Evolutionary conservation across 2,888 invertebrate species (phyloP), one percentile per base, ranked within the genome.

Genomic region (Synanthedon myopaeformis): DNA sequence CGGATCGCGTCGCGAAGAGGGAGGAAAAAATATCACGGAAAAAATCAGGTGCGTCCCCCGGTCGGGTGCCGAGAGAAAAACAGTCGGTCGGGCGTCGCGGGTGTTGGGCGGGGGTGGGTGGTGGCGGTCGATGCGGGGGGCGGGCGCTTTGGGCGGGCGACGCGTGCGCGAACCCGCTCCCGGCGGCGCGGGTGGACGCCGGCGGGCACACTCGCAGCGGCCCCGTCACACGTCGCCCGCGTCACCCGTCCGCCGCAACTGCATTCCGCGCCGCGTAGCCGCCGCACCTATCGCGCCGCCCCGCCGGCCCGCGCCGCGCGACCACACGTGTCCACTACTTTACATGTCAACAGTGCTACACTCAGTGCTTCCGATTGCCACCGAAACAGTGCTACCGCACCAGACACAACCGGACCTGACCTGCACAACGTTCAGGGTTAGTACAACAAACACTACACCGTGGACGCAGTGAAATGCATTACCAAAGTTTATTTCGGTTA

Each of bases 11-110:
- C 84, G 86, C 83, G 83, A 82, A 82, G 82, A 79, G 80, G 82
- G 83, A 82, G 86, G 84, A 84, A 85, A 85, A 87, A 87, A 85
- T 86, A 86, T 86, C 86, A 85, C 85, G 85, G 86, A 85, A 87
- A 87, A 86, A 87, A 87, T 86, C 86, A 86, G 86, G 86, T 87
- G 86, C 85, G 83, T 83, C 85, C 83, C 84, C 84, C 82, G 82
- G 78, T 80, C 82, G 84, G 79, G 79, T 76, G 76, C 75, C 72
- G 78, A 82, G 83, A 84, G 82, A 82, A 84, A 86, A 82, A 83
- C 83, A 84, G 75, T 79, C 64, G 67, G 67, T 65, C 65, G 68
- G 64, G 55, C 53, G 56, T 52, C 28, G 61, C 61, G 63, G 62
- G 58, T 58, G 62, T 62, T 35, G 61, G 65, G 64, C 63, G 64